phyloP scores from a whole-genome alignment of 2,797 vertebrate species.

The Tapirus indicus region DNA sequence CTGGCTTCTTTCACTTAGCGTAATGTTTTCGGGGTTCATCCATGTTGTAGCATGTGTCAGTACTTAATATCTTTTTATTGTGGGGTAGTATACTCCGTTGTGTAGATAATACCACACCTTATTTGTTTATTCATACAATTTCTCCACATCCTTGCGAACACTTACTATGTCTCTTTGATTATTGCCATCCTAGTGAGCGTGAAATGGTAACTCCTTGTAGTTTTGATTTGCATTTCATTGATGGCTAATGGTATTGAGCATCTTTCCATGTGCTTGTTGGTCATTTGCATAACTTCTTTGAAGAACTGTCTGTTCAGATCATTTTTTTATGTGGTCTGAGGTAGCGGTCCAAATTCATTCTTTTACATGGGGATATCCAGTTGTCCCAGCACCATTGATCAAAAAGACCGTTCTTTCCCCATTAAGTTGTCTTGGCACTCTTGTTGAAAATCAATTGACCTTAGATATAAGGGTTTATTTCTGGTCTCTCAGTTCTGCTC shows the following conservation, averaged over 20 bases:
- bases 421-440: not conserved
- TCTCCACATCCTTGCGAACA: not conserved
- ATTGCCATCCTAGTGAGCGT: not conserved
- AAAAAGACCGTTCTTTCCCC: not conserved
- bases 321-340: not conserved
- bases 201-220: not conserved
- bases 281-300: not conserved
- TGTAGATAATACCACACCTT: not conserved
- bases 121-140: not conserved
- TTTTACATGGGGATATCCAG: not conserved
- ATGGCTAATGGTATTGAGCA: not conserved
- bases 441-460: not conserved
- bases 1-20: not conserved
- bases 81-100: not conserved
- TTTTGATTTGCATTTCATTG: slow-evolving; percentile 4
- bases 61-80: not conserved
- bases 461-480: not conserved
- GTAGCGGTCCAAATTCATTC: not conserved
- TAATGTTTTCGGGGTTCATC: not conserved
- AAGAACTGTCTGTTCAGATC: not conserved
- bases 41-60: not conserved
- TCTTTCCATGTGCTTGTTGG: not conserved
- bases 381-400: not conserved
- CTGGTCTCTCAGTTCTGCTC: not conserved
- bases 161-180: not conserved